These are phyloP conservation scores for Gibbula magus DNA, from an alignment of 2,888 invertebrate genomes.

Conservation along the genomic window DNA sequence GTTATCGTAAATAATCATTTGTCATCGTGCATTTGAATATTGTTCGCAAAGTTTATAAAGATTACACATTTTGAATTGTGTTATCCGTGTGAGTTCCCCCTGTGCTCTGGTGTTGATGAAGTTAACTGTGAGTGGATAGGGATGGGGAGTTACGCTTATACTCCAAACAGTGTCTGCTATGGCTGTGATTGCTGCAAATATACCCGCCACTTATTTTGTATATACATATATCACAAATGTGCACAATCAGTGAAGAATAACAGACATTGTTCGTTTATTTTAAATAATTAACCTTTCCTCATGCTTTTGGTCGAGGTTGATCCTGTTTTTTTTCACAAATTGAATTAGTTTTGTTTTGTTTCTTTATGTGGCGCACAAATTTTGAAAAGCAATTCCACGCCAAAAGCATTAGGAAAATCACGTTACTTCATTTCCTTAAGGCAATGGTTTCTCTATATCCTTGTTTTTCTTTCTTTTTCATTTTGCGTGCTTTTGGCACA, in stretches of 20 bases:
- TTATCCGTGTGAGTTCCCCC: not conserved
- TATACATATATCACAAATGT: not conserved
- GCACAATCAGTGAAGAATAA: not conserved
- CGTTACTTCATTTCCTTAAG: no score
- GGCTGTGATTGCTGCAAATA: not conserved
- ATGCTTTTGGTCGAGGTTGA: slow-evolving; percentile 9
- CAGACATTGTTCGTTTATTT: not conserved
- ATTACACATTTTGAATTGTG: no score
- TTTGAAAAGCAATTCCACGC: not conserved
- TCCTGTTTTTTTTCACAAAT: slow-evolving; percentile 5
- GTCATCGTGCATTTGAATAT: no score
- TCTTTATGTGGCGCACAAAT: not conserved
- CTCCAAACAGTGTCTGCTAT: not conserved
- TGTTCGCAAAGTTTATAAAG: no score
- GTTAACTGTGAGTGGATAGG: not conserved
- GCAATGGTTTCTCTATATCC: not conserved
- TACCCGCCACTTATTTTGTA: no score
- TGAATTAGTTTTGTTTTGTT: not conserved
- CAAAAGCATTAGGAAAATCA: not conserved
- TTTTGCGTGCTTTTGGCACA: slow-evolving; percentile 43
- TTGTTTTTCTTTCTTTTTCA: slow-evolving; percentile 15
- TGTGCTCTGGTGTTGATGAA: not conserved
- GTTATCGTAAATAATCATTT: no score
- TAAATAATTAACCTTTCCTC: not conserved
- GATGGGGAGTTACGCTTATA: not conserved